Percentiles rank a stretch among this genome's conserved stretches.
Evolutionary conservation across 1,140 invertebrate species (phyloP).

Genomic region (Thalassaphorura encarpata): DNA sequence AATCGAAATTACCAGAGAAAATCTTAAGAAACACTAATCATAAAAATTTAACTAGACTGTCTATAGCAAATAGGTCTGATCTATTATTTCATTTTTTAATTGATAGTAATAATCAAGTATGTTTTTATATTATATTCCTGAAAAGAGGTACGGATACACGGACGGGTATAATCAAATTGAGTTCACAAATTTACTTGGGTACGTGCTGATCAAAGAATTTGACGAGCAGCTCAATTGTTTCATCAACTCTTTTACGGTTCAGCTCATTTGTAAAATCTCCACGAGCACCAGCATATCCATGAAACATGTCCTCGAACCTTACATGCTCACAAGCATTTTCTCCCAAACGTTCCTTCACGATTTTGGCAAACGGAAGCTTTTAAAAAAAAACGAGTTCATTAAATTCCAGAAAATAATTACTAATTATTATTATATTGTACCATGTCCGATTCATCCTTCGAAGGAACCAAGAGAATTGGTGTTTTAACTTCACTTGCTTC

Average conservation of each 20-base stretch:
- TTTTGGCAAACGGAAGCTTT: conserved; percentile 10
- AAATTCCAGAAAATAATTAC: too few relatives aligned
- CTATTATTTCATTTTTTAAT: too few relatives aligned
- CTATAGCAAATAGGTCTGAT: too few relatives aligned
- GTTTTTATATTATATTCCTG: too few relatives aligned
- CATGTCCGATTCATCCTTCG: conserved; percentile 24
- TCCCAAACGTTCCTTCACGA: conserved; percentile 5
- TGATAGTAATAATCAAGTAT: too few relatives aligned
- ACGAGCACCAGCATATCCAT: conserved; percentile 23
- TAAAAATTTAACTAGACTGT: too few relatives aligned
- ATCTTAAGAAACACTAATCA: too few relatives aligned
- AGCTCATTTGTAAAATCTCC: conserved; percentile 20
- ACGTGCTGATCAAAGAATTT: conserved; percentile 3
- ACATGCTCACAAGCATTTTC: conserved; percentile 12
- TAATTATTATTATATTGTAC: too few relatives aligned
- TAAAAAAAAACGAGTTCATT: too few relatives aligned
- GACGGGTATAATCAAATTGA: too few relatives aligned
- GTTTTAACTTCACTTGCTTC: conserved; percentile 12
- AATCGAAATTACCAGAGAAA: too few relatives aligned
- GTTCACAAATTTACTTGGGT: background rate
- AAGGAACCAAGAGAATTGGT: conserved; percentile 24
- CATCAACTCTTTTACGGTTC: conserved; percentile 15
- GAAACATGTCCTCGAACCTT: conserved; percentile 23
- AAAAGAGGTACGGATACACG: too few relatives aligned
- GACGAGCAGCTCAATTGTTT: conserved; percentile 14